These are phyloP conservation scores for Apogon hyalosoma DNA, from an alignment of 2,797 vertebrate species.

Conservation along the genomic window DNA sequence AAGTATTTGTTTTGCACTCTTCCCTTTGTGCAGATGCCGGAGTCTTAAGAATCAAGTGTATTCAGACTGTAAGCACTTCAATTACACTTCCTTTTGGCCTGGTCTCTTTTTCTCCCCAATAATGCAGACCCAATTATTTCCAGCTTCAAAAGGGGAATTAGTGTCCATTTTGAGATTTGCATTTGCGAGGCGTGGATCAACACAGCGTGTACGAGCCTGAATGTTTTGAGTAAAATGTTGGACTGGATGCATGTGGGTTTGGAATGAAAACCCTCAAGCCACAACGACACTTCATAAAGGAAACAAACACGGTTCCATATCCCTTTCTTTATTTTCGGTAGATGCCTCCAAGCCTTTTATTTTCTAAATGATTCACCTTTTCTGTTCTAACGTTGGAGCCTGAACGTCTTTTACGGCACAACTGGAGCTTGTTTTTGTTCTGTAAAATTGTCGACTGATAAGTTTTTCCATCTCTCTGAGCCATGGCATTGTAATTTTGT, in stretches of 20 bases:
- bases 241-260: slow-evolving; percentile 45
- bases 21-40: slow-evolving; percentile 44
- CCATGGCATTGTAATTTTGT: neutral
- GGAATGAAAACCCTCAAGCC: slow-evolving; percentile 49
- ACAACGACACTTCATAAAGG: slow-evolving; percentile 42
- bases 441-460: neutral
- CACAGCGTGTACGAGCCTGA: slow-evolving; percentile 63
- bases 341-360: slow-evolving; percentile 33
- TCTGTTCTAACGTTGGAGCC: neutral
- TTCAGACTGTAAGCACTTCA: slow-evolving; percentile 57
- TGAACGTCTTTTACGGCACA: neutral
- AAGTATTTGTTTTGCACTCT: slow-evolving; percentile 45
- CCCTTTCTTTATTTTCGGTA: slow-evolving; percentile 6
- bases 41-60: slow-evolving; percentile 22
- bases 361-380: slow-evolving; percentile 15
- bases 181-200: slow-evolving; percentile 58
- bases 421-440: neutral
- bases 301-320: slow-evolving; percentile 38
- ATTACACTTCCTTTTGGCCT: slow-evolving; percentile 62
- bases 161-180: slow-evolving; percentile 70
- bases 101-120: slow-evolving; percentile 31
- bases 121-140: slow-evolving; percentile 62
- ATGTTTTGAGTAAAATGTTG: slow-evolving; percentile 46
- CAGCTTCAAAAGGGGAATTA: slow-evolving; percentile 69
- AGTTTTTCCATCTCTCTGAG: neutral